Evolutionary conservation across 2,113 vertebrate species (phyloP).

Genomic region (Phoxinus phoxinus): DNA sequence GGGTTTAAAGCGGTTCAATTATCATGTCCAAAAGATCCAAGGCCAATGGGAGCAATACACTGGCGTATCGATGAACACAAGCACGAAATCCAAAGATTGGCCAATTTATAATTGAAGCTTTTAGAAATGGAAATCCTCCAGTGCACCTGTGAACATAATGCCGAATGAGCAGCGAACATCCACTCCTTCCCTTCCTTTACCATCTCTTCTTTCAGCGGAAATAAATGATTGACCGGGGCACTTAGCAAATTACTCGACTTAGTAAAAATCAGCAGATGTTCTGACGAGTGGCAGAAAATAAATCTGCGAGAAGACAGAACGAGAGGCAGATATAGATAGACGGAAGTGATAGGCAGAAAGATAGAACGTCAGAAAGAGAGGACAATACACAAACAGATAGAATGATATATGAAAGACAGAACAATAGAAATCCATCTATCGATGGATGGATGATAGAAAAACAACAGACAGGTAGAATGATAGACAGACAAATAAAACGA

Average conservation of each 20-base stretch:
- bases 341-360: background rate
- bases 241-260: slow-evolving; percentile 5
- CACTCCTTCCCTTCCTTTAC: background rate
- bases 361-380: background rate
- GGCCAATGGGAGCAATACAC: background rate
- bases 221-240: background rate
- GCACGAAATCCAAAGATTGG: background rate
- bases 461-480: background rate
- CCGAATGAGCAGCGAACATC: background rate
- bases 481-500: background rate
- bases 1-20: slow-evolving; percentile 17
- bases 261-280: slow-evolving; percentile 24
- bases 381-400: background rate
- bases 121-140: slow-evolving; percentile 38
- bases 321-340: background rate
- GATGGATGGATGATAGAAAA: background rate
- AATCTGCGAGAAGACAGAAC: background rate
- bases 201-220: slow-evolving; percentile 1
- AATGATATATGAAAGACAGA: background rate
- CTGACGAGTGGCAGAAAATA: background rate
- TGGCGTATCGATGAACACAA: background rate
- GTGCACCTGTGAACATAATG: slow-evolving; percentile 9
- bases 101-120: slow-evolving; percentile 10
- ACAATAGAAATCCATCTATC: background rate
- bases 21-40: slow-evolving; percentile 7